Evolutionary conservation across 2,888 invertebrate genomes (phyloP).

Genomic region (Gandaritis pyraliata): DNA sequence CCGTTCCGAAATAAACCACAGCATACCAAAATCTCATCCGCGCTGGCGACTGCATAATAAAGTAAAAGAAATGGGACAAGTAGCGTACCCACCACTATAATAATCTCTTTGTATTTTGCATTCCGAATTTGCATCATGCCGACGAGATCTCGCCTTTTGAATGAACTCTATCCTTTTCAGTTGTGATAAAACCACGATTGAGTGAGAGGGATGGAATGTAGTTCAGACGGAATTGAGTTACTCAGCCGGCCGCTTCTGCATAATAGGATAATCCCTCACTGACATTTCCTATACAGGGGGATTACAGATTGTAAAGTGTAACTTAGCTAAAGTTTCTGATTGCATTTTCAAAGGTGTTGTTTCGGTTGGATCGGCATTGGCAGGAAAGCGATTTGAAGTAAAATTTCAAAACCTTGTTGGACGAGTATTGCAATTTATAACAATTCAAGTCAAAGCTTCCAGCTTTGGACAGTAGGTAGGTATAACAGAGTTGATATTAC

Average conservation of each 20-base stretch:
- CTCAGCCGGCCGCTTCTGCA: constrained; percentile 48
- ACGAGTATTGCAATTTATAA: too few species aligned
- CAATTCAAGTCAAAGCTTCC: too few species aligned
- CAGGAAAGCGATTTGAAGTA: constrained; percentile 1
- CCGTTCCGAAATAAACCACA: constrained; percentile 35
- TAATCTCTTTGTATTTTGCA: constrained; percentile 47
- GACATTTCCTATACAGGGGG: constrained; percentile 43
- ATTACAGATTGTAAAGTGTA: constrained; percentile 33
- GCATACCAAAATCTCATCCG: constrained; percentile 41
- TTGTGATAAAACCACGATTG: constrained; percentile 24
- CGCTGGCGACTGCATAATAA: constrained; percentile 40
- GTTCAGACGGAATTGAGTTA: constrained; percentile 46
- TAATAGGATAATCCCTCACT: constrained; percentile 55
- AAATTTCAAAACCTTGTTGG: neutral
- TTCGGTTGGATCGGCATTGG: neutral
- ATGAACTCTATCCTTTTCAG: constrained; percentile 38
- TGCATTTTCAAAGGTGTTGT: constrained; percentile 17
- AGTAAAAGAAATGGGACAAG: constrained; percentile 48
- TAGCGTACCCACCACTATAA: constrained; percentile 35
- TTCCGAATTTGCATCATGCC: constrained; percentile 51
- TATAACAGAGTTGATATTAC: too few species aligned
- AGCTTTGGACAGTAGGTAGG: too few species aligned
- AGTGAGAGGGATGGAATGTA: constrained; percentile 31
- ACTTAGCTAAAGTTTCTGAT: constrained; percentile 27
- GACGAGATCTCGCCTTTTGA: constrained; percentile 36